Conservation (phyloP, 1,140 invertebrate genomes). For the Tetragonula clypearis region DNA sequence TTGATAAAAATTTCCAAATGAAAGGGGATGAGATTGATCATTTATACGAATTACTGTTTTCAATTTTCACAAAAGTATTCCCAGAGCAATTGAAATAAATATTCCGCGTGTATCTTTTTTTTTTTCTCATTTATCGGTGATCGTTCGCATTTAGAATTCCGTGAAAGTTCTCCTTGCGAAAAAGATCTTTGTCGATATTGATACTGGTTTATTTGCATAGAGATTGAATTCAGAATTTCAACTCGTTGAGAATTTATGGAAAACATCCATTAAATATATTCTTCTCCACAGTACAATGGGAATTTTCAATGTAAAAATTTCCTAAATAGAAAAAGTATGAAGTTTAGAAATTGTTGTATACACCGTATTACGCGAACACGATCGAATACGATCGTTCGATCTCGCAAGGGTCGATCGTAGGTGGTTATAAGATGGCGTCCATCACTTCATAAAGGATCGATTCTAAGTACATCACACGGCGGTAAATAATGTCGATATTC, state of each 20-base stretch:
- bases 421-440: not conserved
- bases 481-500: constrained; percentile 62
- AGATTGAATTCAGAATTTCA: not conserved
- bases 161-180: too few relatives aligned
- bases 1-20: too few relatives aligned
- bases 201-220: not conserved
- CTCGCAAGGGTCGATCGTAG: not conserved
- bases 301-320: not conserved
- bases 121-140: not conserved
- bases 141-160: not conserved
- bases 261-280: not conserved
- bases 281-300: not conserved
- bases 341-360: not conserved
- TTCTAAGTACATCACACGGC: constrained; percentile 1
- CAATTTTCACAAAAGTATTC: not conserved
- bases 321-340: not conserved
- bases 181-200: not conserved
- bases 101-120: not conserved
- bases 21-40: too few relatives aligned
- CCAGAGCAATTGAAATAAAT: not conserved
- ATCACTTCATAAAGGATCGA: not conserved
- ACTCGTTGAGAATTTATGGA: not conserved
- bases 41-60: too few relatives aligned
- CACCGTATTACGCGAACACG: not conserved
- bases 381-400: not conserved